These are phyloP conservation scores for Paratrypauchen microcephalus DNA, from an alignment of 2,797 vertebrate species.

Conservation along the genomic window DNA sequence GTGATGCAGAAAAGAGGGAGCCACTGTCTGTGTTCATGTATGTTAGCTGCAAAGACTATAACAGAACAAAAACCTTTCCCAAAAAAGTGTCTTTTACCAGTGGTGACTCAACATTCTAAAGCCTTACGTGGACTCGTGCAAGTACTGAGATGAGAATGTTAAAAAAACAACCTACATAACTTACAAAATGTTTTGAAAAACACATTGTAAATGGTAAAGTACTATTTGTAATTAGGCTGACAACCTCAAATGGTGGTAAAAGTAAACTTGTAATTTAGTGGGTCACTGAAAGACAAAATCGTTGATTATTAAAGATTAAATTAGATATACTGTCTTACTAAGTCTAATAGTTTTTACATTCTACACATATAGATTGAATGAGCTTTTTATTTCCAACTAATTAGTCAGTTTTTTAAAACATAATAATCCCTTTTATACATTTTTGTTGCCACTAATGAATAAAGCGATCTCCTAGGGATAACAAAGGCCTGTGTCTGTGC, in stretches of 20 bases:
- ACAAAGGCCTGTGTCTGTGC: no score
- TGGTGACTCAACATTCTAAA: conserved; percentile 8
- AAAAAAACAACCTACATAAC: not conserved
- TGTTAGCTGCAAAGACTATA: not conserved
- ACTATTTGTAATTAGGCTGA: not conserved
- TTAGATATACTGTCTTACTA: no score
- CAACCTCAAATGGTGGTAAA: not conserved
- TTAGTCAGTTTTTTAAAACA: no score
- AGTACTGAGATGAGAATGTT: not conserved
- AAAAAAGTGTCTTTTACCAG: not conserved
- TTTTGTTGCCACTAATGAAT: no score
- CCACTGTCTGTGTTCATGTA: no score
- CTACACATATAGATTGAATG: no score
- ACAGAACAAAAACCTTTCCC: not conserved
- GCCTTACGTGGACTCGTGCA: conserved; percentile 11
- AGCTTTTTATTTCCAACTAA: no score
- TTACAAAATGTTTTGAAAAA: not conserved
- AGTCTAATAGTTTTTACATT: no score
- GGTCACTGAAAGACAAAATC: not conserved
- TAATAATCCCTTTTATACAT: no score
- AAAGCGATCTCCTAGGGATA: no score
- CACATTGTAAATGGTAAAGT: not conserved
- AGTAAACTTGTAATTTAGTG: not conserved
- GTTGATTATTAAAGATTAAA: not conserved
- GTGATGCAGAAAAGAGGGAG: no score